Conservation (phyloP, 2,797 vertebrate genomes). For the Malurus splendens region DNA sequence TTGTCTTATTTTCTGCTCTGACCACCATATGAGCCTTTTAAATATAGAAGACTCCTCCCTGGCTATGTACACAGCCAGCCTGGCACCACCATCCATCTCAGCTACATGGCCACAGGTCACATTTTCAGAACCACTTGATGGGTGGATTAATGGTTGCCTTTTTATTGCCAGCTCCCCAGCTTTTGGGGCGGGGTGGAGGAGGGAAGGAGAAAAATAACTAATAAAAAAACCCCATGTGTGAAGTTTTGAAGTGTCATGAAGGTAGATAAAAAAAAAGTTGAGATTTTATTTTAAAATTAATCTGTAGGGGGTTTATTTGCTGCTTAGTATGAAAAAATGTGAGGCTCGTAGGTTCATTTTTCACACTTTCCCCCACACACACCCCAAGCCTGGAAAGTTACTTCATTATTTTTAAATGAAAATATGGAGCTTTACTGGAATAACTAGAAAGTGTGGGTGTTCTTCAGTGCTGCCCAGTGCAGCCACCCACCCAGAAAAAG, state of each 20-base stretch:
- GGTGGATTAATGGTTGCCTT: conserved; percentile 21
- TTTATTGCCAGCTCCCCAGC: not conserved
- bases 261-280: not conserved
- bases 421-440: not conserved
- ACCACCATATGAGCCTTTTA: conserved; percentile 9
- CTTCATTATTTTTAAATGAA: conserved; percentile 29
- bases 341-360: conserved; percentile 1
- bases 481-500: not conserved
- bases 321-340: not conserved
- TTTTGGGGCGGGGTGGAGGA: rapidly evolving
- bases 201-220: not conserved
- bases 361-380: not conserved
- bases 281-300: not conserved
- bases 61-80: conserved; percentile 29
- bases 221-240: not conserved
- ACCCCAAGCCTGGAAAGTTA: not conserved
- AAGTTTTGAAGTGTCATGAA: not conserved
- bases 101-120: not conserved
- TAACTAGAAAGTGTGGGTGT: not conserved
- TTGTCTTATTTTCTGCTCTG: conserved; percentile 41
- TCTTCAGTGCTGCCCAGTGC: not conserved
- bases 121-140: conserved; percentile 16
- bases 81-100: conserved; percentile 2
- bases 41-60: conserved; percentile 32
- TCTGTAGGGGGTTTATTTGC: not conserved